These are phyloP conservation scores for Diarsia rubi DNA, from an alignment of 2,888 invertebrate species.

Conservation along the genomic window DNA sequence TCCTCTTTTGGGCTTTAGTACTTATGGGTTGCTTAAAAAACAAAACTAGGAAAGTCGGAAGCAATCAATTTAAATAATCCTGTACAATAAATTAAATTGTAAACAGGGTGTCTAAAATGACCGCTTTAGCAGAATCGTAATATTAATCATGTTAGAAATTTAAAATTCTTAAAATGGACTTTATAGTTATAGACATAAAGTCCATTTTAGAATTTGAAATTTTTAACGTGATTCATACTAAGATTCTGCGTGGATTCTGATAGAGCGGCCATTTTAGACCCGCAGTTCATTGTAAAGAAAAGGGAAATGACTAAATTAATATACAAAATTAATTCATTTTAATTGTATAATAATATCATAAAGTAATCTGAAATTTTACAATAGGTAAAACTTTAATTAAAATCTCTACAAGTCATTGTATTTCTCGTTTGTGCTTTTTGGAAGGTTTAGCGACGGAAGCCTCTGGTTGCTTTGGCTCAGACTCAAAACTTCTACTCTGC, in stretches of 20 bases:
- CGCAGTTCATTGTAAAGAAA: conserved; percentile 1
- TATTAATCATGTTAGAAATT: no score
- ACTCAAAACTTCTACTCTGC: conserved; percentile 74
- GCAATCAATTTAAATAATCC: conserved; percentile 2
- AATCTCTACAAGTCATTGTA: conserved; percentile 48
- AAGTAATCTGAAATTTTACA: conserved; percentile 56
- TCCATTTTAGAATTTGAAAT: no score
- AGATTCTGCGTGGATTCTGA: no score
- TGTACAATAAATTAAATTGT: background rate
- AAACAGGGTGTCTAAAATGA: no score
- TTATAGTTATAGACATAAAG: no score
- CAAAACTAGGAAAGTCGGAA: conserved; percentile 8
- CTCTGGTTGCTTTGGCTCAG: conserved; percentile 74
- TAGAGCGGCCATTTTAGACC: no score
- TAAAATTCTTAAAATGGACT: no score
- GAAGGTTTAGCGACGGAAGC: conserved; percentile 66
- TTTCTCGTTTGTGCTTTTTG: conserved; percentile 81
- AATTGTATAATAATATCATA: conserved; percentile 40
- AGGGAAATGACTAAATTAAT: conserved; percentile 30
- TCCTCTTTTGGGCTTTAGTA: no score
- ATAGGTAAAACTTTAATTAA: conserved; percentile 38
- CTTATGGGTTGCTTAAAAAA: no score
- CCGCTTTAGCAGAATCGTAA: no score
- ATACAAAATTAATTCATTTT: conserved; percentile 24
- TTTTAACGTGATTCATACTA: no score